Evolutionary conservation across 2,888 invertebrate genomes (phyloP), one percentile per base, ranked within the genome.

Genomic region (Epinotia bilunana): DNA sequence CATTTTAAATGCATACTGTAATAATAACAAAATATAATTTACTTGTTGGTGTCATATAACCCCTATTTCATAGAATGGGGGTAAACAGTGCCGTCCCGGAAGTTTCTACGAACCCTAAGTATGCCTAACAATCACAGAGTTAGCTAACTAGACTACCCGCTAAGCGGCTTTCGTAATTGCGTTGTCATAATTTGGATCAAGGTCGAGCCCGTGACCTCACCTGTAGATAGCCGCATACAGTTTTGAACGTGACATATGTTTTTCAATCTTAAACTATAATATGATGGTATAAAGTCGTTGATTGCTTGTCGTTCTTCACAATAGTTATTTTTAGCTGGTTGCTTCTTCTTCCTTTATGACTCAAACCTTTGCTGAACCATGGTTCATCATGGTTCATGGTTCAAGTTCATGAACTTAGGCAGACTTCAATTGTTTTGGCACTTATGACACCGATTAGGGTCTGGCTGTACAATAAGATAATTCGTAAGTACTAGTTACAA

Each of bases 121-220:
- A 67, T 49, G 6, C 12, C 43, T 39, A 64, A 72, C 72, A 64
- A 72, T 49, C 46, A 64, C 72, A 67, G 28, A 65, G 46, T 73
- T 18, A 63, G 33, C 63, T 57, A 69, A 57, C 55, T 43, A 67
- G 60, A 60, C 49, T 69, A 57, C 62, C 73, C 63, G 18, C 55
- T 69, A 69, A 74, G 68, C 69, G 57, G 73, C 28, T 69, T 74
- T 58, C 28, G 57, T 74, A 69, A 74, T 69, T 69, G 55, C 33
- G 73, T 73, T 73, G 61, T 73, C 57, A 69, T 74, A 74, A 73
- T 61, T 73, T 67, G 43, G 62, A 68, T 57, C 69, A 63, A 74
- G 73, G 69, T 18, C 69, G 9, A 20, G 20, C 73, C 69, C 62
- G 53, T 62, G 62, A 57, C 68, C 68, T 72, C 46, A 63, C 57